Conservation (phyloP, 2,113 vertebrate species). For the Platichthys stellatus region DNA sequence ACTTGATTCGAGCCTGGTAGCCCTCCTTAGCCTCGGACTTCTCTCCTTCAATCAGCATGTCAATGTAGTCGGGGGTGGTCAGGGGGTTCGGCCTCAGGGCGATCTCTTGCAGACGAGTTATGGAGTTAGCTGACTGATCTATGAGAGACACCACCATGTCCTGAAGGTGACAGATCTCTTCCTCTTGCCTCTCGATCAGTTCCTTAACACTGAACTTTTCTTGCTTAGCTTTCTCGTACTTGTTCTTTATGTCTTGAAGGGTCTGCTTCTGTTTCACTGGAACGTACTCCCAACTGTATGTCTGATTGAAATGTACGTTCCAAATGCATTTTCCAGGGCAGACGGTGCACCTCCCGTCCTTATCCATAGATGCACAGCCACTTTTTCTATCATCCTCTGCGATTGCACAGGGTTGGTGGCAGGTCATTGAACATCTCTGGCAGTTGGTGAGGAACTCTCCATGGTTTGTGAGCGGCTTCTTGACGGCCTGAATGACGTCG, state of each 20-base stretch:
- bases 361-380: constrained; percentile 40
- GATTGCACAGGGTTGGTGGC: constrained; percentile 60
- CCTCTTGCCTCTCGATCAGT: constrained; percentile 38
- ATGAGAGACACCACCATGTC: constrained; percentile 24
- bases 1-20: constrained; percentile 39
- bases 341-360: constrained; percentile 12
- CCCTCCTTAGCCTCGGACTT: constrained; percentile 52
- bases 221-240: constrained; percentile 39
- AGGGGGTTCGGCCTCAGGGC: constrained; percentile 63
- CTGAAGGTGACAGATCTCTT: constrained; percentile 40
- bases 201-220: constrained; percentile 34
- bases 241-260: constrained; percentile 29
- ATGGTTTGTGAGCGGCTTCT: constrained; percentile 26
- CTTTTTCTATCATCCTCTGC: constrained; percentile 19
- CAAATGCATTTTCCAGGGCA: constrained; percentile 58
- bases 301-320: constrained; percentile 48
- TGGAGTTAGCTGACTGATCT: constrained; percentile 23
- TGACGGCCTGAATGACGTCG: constrained; percentile 24
- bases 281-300: constrained; percentile 51
- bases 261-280: constrained; percentile 37
- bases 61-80: constrained; percentile 63
- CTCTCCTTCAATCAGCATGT: constrained; percentile 65
- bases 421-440: constrained; percentile 59
- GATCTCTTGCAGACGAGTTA: constrained; percentile 66
- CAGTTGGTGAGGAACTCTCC: constrained; percentile 66